phyloP scores from a whole-genome alignment of 2,797 vertebrate species.

The Menidia menidia region DNA sequence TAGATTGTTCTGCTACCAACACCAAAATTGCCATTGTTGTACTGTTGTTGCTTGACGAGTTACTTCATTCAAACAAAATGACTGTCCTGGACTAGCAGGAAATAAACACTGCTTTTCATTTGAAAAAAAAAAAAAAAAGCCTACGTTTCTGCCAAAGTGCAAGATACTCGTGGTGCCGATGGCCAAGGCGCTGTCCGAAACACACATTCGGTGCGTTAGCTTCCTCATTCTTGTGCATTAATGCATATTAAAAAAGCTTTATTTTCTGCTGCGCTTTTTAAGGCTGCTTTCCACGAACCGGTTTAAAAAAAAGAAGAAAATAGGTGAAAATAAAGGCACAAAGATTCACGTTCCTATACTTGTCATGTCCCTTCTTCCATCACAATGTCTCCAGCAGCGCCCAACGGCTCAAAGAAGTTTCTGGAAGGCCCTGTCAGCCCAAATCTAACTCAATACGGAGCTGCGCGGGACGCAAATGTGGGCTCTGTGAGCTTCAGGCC shows the following conservation, averaged over 20 bases:
- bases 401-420: conserved; percentile 48
- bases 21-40: background rate
- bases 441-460: conserved; percentile 55
- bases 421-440: conserved; percentile 64
- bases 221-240: conserved; percentile 28
- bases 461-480: conserved; percentile 31
- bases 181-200: conserved; percentile 43
- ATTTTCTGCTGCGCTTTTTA: conserved; percentile 11
- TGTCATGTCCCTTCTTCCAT: conserved; percentile 25
- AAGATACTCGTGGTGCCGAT: conserved; percentile 20
- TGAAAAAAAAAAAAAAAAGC: conserved; percentile 1
- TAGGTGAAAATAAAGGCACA: conserved; percentile 75
- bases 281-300: conserved; percentile 29
- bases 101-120: conserved; percentile 10
- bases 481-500: conserved; percentile 45
- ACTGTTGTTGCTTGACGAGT: conserved; percentile 6
- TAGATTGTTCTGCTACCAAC: background rate
- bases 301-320: conserved; percentile 36
- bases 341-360: conserved; percentile 54
- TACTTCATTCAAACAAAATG: background rate
- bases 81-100: background rate
- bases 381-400: conserved; percentile 9
- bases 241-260: conserved; percentile 8
- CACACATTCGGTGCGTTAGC: conserved; percentile 47
- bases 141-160: conserved; percentile 43